These are phyloP conservation scores for Drosophila subsilvestris DNA, from an alignment of 2,888 invertebrate genomes.

Conservation along the genomic window DNA sequence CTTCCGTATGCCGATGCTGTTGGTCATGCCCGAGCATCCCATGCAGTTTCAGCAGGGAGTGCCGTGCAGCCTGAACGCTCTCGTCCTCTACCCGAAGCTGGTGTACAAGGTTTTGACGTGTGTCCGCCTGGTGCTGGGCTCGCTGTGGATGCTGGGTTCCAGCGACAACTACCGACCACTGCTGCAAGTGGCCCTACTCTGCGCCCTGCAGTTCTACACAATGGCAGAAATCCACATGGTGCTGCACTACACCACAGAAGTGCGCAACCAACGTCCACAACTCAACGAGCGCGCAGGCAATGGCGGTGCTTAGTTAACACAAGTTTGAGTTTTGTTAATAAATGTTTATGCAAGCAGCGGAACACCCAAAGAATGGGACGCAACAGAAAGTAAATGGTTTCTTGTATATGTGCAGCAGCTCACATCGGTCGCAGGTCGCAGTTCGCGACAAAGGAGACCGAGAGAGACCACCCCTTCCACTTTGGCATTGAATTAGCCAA, in stretches of 20 bases:
- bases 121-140: background rate
- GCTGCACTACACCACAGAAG: background rate
- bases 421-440: too few relatives aligned
- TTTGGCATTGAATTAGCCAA: background rate
- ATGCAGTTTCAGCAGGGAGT: fast-evolving
- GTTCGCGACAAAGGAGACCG: too few relatives aligned
- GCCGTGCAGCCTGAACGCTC: background rate
- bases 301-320: too few relatives aligned
- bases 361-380: too few relatives aligned
- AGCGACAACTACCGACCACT: fast-evolving
- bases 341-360: too few relatives aligned
- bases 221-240: background rate
- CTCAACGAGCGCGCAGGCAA: background rate
- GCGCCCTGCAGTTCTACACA: background rate
- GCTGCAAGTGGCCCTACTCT: background rate
- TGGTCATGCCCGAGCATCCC: background rate
- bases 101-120: background rate
- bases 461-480: background rate
- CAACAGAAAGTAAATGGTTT: background rate
- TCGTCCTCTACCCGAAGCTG: background rate
- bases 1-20: background rate
- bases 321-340: too few relatives aligned
- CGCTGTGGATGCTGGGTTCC: background rate
- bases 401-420: background rate
- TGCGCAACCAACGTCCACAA: background rate